Conservation (phyloP, 2,113 vertebrate species). For the Perognathus longimembris region DNA sequence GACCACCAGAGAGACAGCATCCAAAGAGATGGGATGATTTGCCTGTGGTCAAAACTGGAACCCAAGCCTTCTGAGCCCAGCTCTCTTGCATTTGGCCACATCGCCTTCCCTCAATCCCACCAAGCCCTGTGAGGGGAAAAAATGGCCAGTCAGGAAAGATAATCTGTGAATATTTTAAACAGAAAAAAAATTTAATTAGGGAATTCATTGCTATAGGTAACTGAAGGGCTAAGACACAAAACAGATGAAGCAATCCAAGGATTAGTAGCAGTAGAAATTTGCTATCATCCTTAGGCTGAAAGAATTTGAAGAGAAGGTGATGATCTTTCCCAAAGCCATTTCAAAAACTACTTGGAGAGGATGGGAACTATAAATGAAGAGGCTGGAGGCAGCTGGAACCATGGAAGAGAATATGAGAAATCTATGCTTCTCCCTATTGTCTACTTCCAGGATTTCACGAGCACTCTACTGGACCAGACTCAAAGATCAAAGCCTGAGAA, state of each 20-base stretch:
- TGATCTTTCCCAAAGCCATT: not conserved
- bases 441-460: not conserved
- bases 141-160: not conserved
- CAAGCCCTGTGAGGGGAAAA: not conserved
- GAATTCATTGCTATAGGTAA: not conserved
- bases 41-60: not conserved
- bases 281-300: not conserved
- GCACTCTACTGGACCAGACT: not conserved
- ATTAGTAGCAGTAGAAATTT: not conserved
- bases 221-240: slow-evolving; percentile 39
- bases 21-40: slow-evolving; percentile 47
- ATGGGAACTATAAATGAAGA: not conserved
- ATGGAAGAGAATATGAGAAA: not conserved
- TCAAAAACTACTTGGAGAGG: not conserved
- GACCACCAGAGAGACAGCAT: slow-evolving; percentile 24
- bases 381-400: not conserved
- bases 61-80: not conserved
- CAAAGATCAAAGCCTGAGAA: not conserved
- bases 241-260: not conserved
- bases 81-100: not conserved
- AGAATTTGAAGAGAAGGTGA: not conserved
- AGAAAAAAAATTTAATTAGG: not conserved
- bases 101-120: not conserved
- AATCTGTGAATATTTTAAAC: not conserved
- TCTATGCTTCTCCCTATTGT: not conserved